A percentile compares a stretch with the other conserved stretches of the same genome.
Evolutionary conservation across 2,797 vertebrate species (phyloP).

Genomic region (Acrocephalus scirpaceus): DNA sequence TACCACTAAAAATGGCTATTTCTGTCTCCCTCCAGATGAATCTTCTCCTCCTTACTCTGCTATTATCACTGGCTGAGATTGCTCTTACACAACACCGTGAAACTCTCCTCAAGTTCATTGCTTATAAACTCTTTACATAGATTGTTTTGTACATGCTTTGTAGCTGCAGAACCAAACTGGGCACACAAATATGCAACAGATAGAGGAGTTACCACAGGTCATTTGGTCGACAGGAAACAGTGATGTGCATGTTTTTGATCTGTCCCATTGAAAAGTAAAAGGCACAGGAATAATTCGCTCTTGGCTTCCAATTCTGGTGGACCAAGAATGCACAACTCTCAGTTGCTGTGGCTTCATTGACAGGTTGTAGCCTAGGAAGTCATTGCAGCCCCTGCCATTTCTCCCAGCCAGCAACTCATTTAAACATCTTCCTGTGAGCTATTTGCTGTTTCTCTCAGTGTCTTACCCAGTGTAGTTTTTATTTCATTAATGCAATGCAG

Average conservation of each 20-base stretch:
- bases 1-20: background rate
- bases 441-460: background rate
- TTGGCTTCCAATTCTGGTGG: background rate
- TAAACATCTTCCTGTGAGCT: background rate
- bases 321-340: background rate
- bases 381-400: background rate
- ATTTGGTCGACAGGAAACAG: background rate
- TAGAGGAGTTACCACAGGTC: background rate
- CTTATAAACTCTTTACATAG: background rate
- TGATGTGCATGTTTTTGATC: background rate
- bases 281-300: background rate
- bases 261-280: background rate
- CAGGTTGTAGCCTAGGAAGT: background rate
- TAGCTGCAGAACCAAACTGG: background rate
- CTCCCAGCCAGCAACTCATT: background rate
- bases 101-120: background rate
- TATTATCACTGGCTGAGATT: background rate
- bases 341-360: background rate
- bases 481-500: background rate
- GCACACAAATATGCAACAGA: background rate
- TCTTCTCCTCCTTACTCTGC: background rate
- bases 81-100: background rate
- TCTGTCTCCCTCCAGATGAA: background rate
- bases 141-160: background rate
- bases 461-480: background rate